phyloP scores from a whole-genome alignment of 2,888 invertebrate genomes.

The Dinocampus coccinellae region DNA sequence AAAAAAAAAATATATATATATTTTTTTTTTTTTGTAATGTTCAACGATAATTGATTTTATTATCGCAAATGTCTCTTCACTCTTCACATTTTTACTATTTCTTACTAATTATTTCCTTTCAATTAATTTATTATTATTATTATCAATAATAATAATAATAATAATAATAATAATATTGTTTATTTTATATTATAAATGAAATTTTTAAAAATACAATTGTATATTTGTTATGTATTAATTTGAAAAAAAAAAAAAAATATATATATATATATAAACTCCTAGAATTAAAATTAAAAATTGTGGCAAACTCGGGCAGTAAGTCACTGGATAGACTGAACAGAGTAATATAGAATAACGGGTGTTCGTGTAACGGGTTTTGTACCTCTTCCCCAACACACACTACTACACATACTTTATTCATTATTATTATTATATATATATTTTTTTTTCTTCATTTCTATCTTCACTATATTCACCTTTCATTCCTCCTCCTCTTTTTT shows the following conservation, averaged over 20 bases:
- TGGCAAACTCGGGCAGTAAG: conserved; percentile 27
- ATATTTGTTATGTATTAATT: neutral
- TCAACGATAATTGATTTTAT: conserved; percentile 36
- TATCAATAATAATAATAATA: too few relatives aligned
- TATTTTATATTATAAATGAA: too few relatives aligned
- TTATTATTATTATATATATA: neutral
- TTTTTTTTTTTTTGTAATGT: neutral
- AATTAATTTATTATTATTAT: too few relatives aligned
- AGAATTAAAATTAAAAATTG: conserved; percentile 14
- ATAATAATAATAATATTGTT: too few relatives aligned
- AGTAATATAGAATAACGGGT: conserved; percentile 56
- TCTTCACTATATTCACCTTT: conserved; percentile 42
- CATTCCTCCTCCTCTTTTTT: conserved; percentile 36
- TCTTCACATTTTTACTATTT: too few relatives aligned
- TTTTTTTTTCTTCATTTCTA: conserved; percentile 33
- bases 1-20: too few relatives aligned
- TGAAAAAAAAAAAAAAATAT: neutral
- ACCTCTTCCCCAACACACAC: conserved; percentile 47
- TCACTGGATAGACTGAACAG: conserved; percentile 12
- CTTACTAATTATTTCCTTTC: too few relatives aligned
- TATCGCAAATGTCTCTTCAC: neutral
- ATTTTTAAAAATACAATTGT: too few relatives aligned
- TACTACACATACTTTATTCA: neutral
- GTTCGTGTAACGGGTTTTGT: conserved; percentile 64
- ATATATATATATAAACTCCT: too few relatives aligned